These are phyloP conservation scores for Ameiurus melas DNA, from an alignment of 2,113 vertebrate genomes.

Conservation along the genomic window DNA sequence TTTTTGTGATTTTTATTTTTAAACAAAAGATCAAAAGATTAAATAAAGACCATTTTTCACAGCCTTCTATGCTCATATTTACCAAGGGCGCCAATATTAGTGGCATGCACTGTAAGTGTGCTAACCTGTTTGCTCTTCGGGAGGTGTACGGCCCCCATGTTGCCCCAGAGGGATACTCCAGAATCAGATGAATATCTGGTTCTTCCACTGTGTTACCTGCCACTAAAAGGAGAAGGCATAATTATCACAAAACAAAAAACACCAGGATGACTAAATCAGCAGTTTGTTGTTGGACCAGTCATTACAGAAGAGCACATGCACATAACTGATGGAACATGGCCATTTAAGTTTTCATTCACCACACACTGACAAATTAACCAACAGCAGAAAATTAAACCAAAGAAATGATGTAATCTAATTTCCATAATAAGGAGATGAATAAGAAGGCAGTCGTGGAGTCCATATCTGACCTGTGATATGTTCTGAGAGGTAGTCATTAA, in stretches of 20 bases:
- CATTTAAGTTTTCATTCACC: not conserved
- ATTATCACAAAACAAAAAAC: not conserved
- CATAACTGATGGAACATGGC: not conserved
- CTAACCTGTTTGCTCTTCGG: conserved; percentile 80
- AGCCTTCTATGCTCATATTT: too few relatives aligned
- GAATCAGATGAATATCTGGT: conserved; percentile 80
- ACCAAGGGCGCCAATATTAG: too few relatives aligned
- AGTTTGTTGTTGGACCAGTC: not conserved
- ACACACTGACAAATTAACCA: not conserved
- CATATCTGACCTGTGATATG: conserved; percentile 74
- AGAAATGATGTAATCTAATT: not conserved
- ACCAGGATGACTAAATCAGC: not conserved
- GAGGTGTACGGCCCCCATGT: conserved; percentile 76
- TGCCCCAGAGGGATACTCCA: conserved; percentile 78
- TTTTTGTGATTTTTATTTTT: too few relatives aligned
- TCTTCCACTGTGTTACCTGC: conserved; percentile 76
- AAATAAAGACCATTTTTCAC: too few relatives aligned
- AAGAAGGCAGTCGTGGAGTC: not conserved
- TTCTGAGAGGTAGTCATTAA: conserved; percentile 73
- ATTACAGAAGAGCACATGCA: not conserved
- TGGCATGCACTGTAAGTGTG: not conserved
- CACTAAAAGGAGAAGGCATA: conserved; percentile 61
- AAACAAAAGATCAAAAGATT: too few relatives aligned
- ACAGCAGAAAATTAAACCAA: not conserved
- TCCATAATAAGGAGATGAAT: not conserved